Base-by-base conservation (phyloP, 2,888 invertebrate species). In the Neria commutata region DNA sequence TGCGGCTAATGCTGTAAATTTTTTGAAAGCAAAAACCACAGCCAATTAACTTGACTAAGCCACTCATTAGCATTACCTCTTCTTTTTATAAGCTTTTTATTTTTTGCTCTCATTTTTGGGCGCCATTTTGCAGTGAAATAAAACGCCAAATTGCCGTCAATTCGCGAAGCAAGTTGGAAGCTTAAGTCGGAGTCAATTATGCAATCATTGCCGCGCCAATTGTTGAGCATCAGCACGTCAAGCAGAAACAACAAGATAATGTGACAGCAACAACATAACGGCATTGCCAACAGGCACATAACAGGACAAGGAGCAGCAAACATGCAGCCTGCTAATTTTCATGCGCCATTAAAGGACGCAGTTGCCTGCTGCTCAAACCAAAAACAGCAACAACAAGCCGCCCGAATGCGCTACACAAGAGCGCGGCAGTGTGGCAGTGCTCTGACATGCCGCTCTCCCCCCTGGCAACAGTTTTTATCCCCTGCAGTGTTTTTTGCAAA, bases 311-410 rank as follows among this genome's bases (percentile, higher is more conserved):
- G 63, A 14, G 25, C 69, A 64, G 62, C 63, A 69, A 69, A 64
- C 74, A 70, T 67, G 67, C 71, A 68, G 69, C 67, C 72, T 69
- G 75, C 67, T 78, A 76, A 78, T 77, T 77, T 77, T 75, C 74
- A 78, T 76, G 77, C 74, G 65, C 70, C 77, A 78, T 78, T 76
- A 71, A 76, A 72, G 72, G 68, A 57, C 53, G 37, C 37, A 24
- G 6, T 23, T 51, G 16, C 26, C 33, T 24, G 14, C 21, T 29
- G n/a, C 2, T n/a, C 17, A 23, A 21, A 11, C 3, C 21, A 46
- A 24, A 2, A 46, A n/a, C 42, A 42, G n/a, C 3, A 34, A n/a
- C 34, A n/a, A 34, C n/a, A 42, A n/a, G 16, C 19, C 19, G 2
- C 19, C 47, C 24, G 8, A 47, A n/a, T 5, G 3, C 14, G 25